These are phyloP conservation scores for Drosophila pandora DNA, from an alignment of 1,140 invertebrate genomes.

Conservation along the genomic window DNA sequence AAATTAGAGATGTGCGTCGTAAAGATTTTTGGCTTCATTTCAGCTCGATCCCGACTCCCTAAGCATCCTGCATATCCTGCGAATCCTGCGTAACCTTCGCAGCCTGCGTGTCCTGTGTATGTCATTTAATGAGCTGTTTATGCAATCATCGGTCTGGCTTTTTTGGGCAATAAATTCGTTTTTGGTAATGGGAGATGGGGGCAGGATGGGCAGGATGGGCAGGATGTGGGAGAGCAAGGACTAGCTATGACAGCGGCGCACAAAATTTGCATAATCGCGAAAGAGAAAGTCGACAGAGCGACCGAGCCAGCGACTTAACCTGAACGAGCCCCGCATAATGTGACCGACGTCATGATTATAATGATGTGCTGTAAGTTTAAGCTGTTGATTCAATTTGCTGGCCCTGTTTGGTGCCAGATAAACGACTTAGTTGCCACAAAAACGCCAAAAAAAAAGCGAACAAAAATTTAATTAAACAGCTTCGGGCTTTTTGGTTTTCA, in stretches of 20 bases:
- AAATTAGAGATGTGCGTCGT: constrained; percentile 66
- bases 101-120: constrained; percentile 1
- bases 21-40: constrained; percentile 30
- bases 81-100: not conserved
- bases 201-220: too few species aligned
- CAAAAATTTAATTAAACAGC: constrained; percentile 61
- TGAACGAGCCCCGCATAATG: constrained; percentile 56
- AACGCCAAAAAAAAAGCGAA: constrained; percentile 8
- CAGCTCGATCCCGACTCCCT: not conserved
- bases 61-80: not conserved
- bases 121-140: constrained; percentile 75
- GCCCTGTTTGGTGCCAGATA: constrained; percentile 67
- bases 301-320: constrained; percentile 6
- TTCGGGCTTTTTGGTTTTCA: not conserved
- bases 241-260: constrained; percentile 6
- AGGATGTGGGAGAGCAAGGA: too few species aligned
- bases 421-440: constrained; percentile 67
- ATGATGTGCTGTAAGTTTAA: constrained; percentile 52
- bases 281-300: constrained; percentile 13
- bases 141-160: constrained; percentile 51
- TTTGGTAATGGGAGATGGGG: not conserved
- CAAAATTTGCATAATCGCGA: constrained; percentile 70
- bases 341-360: constrained; percentile 52
- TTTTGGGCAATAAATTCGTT: constrained; percentile 40
- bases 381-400: constrained; percentile 65